Base-by-base conservation (phyloP, 1,140 invertebrate species). In the Cotesia chilonis region DNA sequence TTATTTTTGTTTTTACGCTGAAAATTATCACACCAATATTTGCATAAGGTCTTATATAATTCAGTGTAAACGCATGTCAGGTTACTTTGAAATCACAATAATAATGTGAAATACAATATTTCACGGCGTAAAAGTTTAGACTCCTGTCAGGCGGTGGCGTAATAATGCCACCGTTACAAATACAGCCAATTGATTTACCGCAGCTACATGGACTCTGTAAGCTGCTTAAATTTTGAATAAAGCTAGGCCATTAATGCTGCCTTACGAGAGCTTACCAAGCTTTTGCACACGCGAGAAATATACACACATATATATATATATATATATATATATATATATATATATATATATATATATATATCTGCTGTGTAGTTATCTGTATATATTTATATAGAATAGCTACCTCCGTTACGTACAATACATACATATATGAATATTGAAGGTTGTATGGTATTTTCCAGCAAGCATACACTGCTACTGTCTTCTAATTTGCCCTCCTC, bases 171-270 rank as follows among this genome's bases (percentile, higher is more conserved):
- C 7, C 36, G 9, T 9, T 17, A 12, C 4, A 54, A 36, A 37
- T 67, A 5, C n/a, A 36, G 73, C 61, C 73, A 76, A 74, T 70
- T 77, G 72, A 78, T 78, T 63, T 66, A 55, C 68, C 59, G 72
- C 66, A 71, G 55, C 52, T 66, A 51, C 66, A 63, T 51, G 76
- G 71, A 70, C 76, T 76, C 63, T 71, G 68, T 80, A 80, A 81
- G 80, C 79, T 75, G 77, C 79, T 81, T 81, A 80, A 75, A 77
- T 78, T 78, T 76, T 78, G 77, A 77, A 78, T 79, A 81, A 80
- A 81, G 76, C 74, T 78, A 76, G 78, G 73, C 79, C 77, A 80
- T 80, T 80, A 81, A 77, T 77, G 75, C 71, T 77, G 74, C 77
- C 77, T 80, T 80, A 76, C 80, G 76, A 67, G 74, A 78, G 78